Base-by-base conservation (phyloP, 1,140 invertebrate species). In the Radopholus similis region DNA sequence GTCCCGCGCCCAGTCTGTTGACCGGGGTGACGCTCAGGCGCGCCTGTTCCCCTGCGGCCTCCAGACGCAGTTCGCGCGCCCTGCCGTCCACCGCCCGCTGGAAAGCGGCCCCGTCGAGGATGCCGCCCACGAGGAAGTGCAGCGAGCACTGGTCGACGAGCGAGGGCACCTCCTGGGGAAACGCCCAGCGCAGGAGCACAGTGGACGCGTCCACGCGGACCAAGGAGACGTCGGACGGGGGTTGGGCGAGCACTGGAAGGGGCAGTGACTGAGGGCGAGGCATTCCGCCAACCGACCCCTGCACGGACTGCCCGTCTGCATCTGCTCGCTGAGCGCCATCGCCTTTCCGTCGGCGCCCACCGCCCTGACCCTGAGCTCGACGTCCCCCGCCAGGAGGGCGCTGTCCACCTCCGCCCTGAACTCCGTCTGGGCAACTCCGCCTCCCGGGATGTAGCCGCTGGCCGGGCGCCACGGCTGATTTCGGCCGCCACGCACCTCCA, bases 81-180 rank as follows among this genome's bases (percentile, higher is more conserved):
- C 42, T 15, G 42, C 75, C 73, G 42, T 77, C 58, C 18, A 75
- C 76, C 23, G 67, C 77, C 32, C 65, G 64, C 32, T 74, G 71
- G 21, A 75, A 56, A 13, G 71, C 47, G 18, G 40, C 51, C 1
- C 58, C 70, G 49, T 75, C 76, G 3, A 75, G 38, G 30, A 63
- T 74, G 21, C 73, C 73, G 30, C 73, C 65, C 37, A 75, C 72
- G 21, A 75, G 47, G 53, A 75, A 75, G 32, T 75, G 72, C 13
- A 78, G 64, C 30, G 53, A 54, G 49, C 73, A 75, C 42, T 64
- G 44, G 23, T 47, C 47, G 38, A 42, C 49, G 44, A 49, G 37
- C 18, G 32, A 13, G 15, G 35, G n/a, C 4, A 32, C 13, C 40
- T 76, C 37, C 30, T 47, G 8, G 2, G 73, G 73, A 23, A 60